A percentile compares a stretch with the other conserved stretches of the same genome.
phyloP scores from a whole-genome alignment of 2,797 vertebrate species.

The Emys orbicularis region DNA sequence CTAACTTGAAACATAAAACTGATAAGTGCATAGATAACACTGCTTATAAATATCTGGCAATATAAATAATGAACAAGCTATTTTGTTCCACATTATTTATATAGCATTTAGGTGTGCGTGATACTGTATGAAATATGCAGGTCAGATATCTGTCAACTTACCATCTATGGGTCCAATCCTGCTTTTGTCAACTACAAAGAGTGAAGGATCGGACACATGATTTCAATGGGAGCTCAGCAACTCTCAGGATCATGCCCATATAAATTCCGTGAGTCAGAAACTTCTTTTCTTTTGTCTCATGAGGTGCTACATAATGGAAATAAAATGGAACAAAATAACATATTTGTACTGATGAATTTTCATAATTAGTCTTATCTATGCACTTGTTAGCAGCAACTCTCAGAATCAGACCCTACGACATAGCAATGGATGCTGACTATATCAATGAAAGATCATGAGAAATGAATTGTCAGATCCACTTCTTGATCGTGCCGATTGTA shows the following conservation, averaged over 20 bases:
- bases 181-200: background rate
- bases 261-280: background rate
- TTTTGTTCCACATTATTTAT: background rate
- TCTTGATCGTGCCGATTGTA: background rate
- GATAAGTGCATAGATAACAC: accelerated
- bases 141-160: background rate
- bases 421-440: background rate
- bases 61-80: background rate
- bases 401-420: background rate
- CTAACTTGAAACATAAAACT: background rate
- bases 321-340: background rate
- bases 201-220: background rate
- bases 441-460: background rate
- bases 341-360: background rate
- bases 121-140: background rate
- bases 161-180: background rate
- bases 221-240: background rate
- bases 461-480: background rate
- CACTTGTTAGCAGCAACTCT: background rate
- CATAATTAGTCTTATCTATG: background rate
- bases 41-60: background rate
- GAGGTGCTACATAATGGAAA: background rate
- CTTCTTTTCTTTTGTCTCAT: background rate
- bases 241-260: accelerated
- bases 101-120: background rate